A percentile compares a stretch with the other conserved stretches of the same genome.
These are phyloP conservation scores for Drosophila meridionalis DNA, from an alignment of 2,888 invertebrate genomes.

Conservation along the genomic window DNA sequence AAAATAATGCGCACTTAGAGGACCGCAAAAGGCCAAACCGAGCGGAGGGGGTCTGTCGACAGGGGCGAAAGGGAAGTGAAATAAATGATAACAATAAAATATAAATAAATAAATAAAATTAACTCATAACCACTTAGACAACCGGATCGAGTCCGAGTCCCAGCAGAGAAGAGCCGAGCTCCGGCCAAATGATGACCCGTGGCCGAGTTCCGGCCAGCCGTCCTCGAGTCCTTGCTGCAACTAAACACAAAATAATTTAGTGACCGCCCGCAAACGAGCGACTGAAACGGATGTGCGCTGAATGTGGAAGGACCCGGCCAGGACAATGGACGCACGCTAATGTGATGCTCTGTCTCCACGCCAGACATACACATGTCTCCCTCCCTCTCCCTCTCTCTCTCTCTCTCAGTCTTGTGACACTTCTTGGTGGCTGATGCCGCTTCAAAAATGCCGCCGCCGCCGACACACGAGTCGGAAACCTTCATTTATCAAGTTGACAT, in stretches of 20 bases:
- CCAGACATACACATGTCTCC: not conserved
- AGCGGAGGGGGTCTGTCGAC: not conserved
- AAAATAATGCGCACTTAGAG: constrained; percentile 54
- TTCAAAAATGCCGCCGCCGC: constrained; percentile 70
- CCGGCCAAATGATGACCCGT: constrained; percentile 46
- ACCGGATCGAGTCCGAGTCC: constrained; percentile 53
- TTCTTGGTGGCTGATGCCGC: constrained; percentile 56
- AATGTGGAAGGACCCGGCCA: constrained; percentile 38
- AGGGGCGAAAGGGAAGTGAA: constrained; percentile 45
- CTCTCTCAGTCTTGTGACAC: constrained; percentile 21
- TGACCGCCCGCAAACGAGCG: constrained; percentile 59
- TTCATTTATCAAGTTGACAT: constrained; percentile 85
- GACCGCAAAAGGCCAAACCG: constrained; percentile 29
- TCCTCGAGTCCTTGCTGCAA: constrained; percentile 45
- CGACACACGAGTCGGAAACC: constrained; percentile 67
- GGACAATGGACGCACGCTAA: constrained; percentile 56
- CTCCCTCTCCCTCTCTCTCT: not conserved
- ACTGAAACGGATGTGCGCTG: constrained; percentile 60
- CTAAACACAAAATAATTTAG: constrained; percentile 79
- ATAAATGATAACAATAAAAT: constrained; percentile 81
- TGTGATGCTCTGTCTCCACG: constrained; percentile 32
- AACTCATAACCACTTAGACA: constrained; percentile 80
- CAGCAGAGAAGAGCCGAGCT: constrained; percentile 22
- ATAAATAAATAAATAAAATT: constrained; percentile 82
- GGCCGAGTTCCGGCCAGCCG: constrained; percentile 23